Base-by-base conservation (phyloP, 2,113 vertebrate genomes). In the Azemiops feae region DNA sequence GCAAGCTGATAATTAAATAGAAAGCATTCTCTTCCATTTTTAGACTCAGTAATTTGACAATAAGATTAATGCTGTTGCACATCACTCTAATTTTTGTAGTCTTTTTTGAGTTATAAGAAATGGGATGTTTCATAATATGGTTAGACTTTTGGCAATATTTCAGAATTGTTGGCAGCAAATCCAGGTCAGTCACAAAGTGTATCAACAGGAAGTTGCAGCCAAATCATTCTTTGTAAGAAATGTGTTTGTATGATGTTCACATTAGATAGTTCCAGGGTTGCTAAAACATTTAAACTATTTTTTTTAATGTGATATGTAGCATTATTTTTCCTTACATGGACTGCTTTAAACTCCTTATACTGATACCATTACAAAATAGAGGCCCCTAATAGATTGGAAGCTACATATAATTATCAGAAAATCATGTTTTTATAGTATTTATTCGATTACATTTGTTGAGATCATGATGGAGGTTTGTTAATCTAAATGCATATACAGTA, bases 401-500 rank as follows among this genome's bases (percentile, higher is more conserved):
- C 34, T 39, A 86, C 87, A 43, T 39, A 54, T 39, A 94, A 94
- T 87, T 87, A 57, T 58, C 5, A n/a, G 53, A 74, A 57, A 5
- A 34, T 0, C 93, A 11, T 94, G n/a, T 85, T 92, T 85, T 86
- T 53, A 4, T 30, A 18, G 90, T 74, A 16, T 45, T 2, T 3
- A 86, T 92, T 10, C 39, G 12, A 87, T 45, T 30, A 93, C 74
- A 30, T 57, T 91, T 2, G 18, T n/a, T 92, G 53, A 58, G 90
- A 91, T 86, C 88, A 81, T 5, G 4, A 5, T 92, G 23, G 27
- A 0, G 0, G 89, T 92, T 74, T 1, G 55, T 4, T 1, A 2
- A 60, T 90, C 0, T 1, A 90, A 94, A 94, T 81, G 88, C 53
- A 60, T 74, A 90, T 93, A 47, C 4, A 47, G 45, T 47, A 74